Base-by-base conservation (phyloP, 2,797 vertebrate genomes). In the Aulostomus chinensis region DNA sequence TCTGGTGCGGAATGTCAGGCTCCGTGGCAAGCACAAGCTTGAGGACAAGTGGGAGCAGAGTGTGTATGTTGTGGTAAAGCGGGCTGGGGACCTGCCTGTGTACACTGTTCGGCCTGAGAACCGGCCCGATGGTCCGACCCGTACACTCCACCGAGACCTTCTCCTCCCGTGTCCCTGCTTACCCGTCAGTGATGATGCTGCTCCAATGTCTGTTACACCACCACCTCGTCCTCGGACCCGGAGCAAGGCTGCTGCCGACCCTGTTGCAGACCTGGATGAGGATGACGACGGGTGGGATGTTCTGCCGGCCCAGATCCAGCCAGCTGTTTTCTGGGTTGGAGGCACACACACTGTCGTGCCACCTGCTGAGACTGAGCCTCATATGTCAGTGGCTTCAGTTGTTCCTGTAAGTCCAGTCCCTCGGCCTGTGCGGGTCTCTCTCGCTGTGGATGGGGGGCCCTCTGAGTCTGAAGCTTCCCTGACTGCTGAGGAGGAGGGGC, bases 81-180 rank as follows among this genome's bases (percentile, higher is more conserved):
- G 11, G 3, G 11, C 11, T 24, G 37, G 21, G 1, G 20, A 39
- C 7, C 4, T 24, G 0, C 20, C 36, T 7, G 36, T 21, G 3
- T 21, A 21, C 20, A 21, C 20, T 3, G 20, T 21, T 3, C 6
- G 20, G 6, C 20, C 20, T 3, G 20, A 21, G 20, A 21, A 3
- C 3, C 3, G 6, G 3, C 6, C 13, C 26, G 13, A 22, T 9
- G 38, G 38, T 5, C 5, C 2, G 28, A 25, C 10, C 15, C 24
- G 38, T 15, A 41, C 38, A 15, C 14, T 41, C 22, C 38, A 41
- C 38, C 7, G 38, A 15, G 38, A 41, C n/a, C 38, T 41, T 5
- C 38, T 41, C 2, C 11, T 41, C 6, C 38, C 22, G 4, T 41
- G 38, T 41, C 22, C 22, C 1, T 41, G 26, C 13, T 12, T 41